Base-by-base conservation (phyloP, 2,113 vertebrate genomes). In the Varanus komodoensis region DNA sequence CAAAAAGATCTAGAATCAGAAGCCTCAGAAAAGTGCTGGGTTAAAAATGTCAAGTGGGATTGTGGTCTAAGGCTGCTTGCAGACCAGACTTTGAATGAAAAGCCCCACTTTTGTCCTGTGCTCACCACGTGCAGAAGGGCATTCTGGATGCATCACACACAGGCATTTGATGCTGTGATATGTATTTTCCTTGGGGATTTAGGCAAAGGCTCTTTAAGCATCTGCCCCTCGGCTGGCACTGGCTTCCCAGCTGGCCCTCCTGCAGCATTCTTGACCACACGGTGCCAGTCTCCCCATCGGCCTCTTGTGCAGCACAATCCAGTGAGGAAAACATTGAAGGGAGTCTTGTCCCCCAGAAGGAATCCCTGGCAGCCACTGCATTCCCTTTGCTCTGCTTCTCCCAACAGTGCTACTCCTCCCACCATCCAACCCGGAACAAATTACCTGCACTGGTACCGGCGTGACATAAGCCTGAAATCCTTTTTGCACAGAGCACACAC, bases 371-470 rank as follows among this genome's bases (percentile, higher is more conserved):
- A 52, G 44, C 6, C 17, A 9, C 52, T 85, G 6, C 64, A 12
- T 25, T 11, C 11, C 54, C 32, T n/a, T 57, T 61, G 27, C 50
- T 29, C 11, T 9, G 5, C 54, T n/a, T 61, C 6, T 21, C 3
- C 67, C 29, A 84, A 69, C 0, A 9, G 7, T 32, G 17, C n/a
- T 74, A 19, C n/a, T 75, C 19, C n/a, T 74, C 32, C 44, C 27
- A 50, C 14, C 27, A 73, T 1, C 27, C 23, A 85, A 38, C 8
- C 52, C 14, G 74, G 50, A 48, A 6, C 1, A 27, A 2, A 67
- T 89, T 68, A 97, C 97, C 97, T 97, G 97, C 97, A 98, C 6
- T 50, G 94, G 86, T 97, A 97, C 19, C 94, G 89, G 48, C 97
- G 96, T 84, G 97, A 97, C 38, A 97, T 95, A 3, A 95, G 93